Base-by-base conservation (phyloP, 2,888 invertebrate genomes). In the Xanthia icteritia region DNA sequence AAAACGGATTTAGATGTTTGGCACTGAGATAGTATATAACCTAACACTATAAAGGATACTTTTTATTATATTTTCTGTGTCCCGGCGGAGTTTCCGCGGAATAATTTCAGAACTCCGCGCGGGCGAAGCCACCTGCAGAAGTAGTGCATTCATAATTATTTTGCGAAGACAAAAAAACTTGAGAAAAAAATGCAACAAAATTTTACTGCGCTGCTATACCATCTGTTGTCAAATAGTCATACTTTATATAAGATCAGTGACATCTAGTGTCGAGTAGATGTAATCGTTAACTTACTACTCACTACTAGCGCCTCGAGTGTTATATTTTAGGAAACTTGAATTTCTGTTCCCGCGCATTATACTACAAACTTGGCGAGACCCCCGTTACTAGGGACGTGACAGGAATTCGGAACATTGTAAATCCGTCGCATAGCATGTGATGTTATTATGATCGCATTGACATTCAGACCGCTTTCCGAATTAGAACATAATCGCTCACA, bases 391-490 rank as follows among this genome's bases (percentile, higher is more conserved):
- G 9, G 36, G 67, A 76, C 63, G 69, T 66, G 36, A 56, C 31
- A 48, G 42, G 36, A 56, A 45, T 64, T 36, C 6, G 13, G 42
- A 67, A 73, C 67, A 71, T 79, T 89, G 75, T 60, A 80, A 90
- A 86, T 90, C 85, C 45, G 89, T 81, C 75, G 92, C 73, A 3
- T 90, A 83, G 70, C 76, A 82, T 81, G 85, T 86, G 89, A 87
- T 87, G 85, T 86, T 90, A 87, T 87, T 90, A 89, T 90, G 88
- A 90, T 90, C 87, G 84, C 91, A 93, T 92, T 94, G 93, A 91
- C 91, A 90, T 93, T 92, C 92, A n/a, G n/a, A n/a, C n/a, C n/a
- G n/a, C n/a, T n/a, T n/a, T n/a, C n/a, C n/a, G n/a, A n/a, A n/a
- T n/a, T n/a, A n/a, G n/a, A n/a, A n/a, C n/a, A n/a, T n/a, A n/a